A percentile compares a stretch with the other conserved stretches of the same genome.
phyloP scores from a whole-genome alignment of 2,113 vertebrate species.

The Isichthys henryi region DNA sequence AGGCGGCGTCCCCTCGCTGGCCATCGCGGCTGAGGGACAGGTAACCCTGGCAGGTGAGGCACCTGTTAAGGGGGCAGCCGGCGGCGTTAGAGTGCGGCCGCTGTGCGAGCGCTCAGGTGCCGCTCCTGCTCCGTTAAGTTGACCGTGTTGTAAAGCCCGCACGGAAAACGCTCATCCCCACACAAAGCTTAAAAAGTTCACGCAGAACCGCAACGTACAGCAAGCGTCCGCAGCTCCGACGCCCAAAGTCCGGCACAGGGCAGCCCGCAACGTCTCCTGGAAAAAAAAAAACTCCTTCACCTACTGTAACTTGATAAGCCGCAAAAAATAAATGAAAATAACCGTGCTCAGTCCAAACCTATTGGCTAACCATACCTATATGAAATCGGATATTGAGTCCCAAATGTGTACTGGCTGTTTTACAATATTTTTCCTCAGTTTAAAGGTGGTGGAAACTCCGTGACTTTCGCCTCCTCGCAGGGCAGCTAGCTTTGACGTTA shows the following conservation, averaged over 20 bases:
- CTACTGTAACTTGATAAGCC: slow-evolving; percentile 57
- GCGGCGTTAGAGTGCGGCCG: slow-evolving; percentile 26
- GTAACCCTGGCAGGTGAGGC: slow-evolving; percentile 59
- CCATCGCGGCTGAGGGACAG: slow-evolving; percentile 51
- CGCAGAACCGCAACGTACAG: neutral
- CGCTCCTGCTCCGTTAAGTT: slow-evolving; percentile 32
- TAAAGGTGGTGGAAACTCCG: slow-evolving; percentile 26
- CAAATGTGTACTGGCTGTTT: slow-evolving; percentile 16
- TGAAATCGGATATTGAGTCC: neutral
- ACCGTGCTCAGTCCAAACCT: slow-evolving; percentile 21
- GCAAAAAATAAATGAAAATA: slow-evolving; percentile 30
- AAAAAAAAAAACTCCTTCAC: slow-evolving; percentile 23
- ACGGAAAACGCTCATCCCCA: slow-evolving; percentile 39
- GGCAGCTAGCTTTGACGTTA: neutral
- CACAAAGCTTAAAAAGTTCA: slow-evolving; percentile 24
- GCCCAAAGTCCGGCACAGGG: neutral
- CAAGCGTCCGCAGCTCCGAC: neutral
- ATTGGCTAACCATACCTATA: neutral
- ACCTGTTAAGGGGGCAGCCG: slow-evolving; percentile 59
- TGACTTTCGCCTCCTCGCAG: slow-evolving; percentile 32
- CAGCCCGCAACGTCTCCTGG: slow-evolving; percentile 28
- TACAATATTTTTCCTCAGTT: slow-evolving; percentile 12
- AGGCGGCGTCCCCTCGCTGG: slow-evolving; percentile 49
- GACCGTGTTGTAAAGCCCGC: slow-evolving; percentile 21
- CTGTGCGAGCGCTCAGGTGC: slow-evolving; percentile 4